These are phyloP conservation scores for Otolemur garnettii DNA, from an alignment of 2,113 vertebrate species.

Conservation along the genomic window DNA sequence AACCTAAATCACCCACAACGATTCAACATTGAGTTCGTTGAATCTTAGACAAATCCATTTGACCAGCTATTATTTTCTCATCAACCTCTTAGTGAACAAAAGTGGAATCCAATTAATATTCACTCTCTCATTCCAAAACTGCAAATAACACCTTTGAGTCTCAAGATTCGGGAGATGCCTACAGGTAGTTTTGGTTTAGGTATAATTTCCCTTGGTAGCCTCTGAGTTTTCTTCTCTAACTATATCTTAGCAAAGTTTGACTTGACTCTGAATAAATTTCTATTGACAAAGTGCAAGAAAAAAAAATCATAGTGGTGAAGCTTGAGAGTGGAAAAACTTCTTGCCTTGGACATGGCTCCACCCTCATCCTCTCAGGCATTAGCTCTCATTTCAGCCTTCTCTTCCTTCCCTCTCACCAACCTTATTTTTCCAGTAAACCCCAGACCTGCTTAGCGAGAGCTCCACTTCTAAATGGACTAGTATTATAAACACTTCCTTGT, in stretches of 20 bases:
- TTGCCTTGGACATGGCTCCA: not conserved
- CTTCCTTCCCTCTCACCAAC: not conserved
- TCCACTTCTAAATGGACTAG: not conserved
- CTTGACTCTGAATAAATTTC: not conserved
- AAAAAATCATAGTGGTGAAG: not conserved
- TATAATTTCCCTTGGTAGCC: too few species aligned
- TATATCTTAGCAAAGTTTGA: not conserved
- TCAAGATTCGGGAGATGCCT: not conserved
- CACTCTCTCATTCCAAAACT: not conserved
- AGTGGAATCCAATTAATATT: not conserved
- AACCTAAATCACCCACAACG: not conserved
- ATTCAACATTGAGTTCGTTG: not conserved
- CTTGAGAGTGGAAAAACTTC: not conserved
- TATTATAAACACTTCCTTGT: not conserved
- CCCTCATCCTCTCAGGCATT: too few species aligned
- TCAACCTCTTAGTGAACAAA: not conserved
- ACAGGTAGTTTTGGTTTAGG: not conserved
- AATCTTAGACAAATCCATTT: not conserved
- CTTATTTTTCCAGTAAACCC: not conserved
- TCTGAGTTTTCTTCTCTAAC: not conserved
- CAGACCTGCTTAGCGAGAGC: not conserved
- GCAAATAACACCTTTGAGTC: not conserved
- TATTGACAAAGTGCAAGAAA: not conserved
- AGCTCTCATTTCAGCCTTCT: not conserved
- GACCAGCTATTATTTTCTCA: not conserved